Evolutionary conservation across 2,888 invertebrate species (phyloP).

Genomic region (Ennomos quercinarius): DNA sequence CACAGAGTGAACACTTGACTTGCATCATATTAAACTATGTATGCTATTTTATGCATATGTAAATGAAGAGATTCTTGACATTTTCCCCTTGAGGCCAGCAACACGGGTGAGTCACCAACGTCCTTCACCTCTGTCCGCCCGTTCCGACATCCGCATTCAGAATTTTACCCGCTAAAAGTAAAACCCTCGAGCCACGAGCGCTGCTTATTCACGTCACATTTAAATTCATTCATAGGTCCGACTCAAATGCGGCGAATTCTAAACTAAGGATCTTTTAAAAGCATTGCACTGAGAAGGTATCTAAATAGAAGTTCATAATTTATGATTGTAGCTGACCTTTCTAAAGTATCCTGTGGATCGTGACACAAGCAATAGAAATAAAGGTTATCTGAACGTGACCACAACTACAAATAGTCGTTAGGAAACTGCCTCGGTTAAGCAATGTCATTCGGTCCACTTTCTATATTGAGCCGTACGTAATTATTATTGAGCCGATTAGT

Average conservation of each 20-base stretch:
- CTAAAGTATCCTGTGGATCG: constrained; percentile 29
- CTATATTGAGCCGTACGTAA: constrained; percentile 31
- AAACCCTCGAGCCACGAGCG: constrained; percentile 42
- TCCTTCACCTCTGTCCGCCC: constrained; percentile 73
- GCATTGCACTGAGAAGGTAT: constrained; percentile 37
- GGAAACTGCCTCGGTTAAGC: constrained; percentile 35
- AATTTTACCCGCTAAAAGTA: constrained; percentile 56
- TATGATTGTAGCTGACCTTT: constrained; percentile 41
- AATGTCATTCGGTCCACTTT: constrained; percentile 44
- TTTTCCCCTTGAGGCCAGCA: constrained; percentile 58
- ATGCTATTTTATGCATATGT: constrained; percentile 11
- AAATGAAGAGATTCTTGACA: constrained; percentile 51
- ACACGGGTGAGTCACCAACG: constrained; percentile 70
- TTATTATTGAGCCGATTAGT: constrained; percentile 26
- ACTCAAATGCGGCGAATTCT: constrained; percentile 50
- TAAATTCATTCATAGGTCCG: constrained; percentile 62
- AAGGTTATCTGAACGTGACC: constrained; percentile 40
- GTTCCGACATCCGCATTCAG: constrained; percentile 72
- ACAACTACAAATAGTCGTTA: constrained; percentile 33
- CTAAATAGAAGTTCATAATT: constrained; percentile 16
- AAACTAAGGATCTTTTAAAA: constrained; percentile 43
- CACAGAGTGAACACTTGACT: constrained; percentile 4
- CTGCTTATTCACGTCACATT: constrained; percentile 58
- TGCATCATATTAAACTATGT: background rate
- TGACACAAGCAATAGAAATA: constrained; percentile 36